Conservation (phyloP, 2,797 vertebrate species). For the Aldrovandia affinis region DNA sequence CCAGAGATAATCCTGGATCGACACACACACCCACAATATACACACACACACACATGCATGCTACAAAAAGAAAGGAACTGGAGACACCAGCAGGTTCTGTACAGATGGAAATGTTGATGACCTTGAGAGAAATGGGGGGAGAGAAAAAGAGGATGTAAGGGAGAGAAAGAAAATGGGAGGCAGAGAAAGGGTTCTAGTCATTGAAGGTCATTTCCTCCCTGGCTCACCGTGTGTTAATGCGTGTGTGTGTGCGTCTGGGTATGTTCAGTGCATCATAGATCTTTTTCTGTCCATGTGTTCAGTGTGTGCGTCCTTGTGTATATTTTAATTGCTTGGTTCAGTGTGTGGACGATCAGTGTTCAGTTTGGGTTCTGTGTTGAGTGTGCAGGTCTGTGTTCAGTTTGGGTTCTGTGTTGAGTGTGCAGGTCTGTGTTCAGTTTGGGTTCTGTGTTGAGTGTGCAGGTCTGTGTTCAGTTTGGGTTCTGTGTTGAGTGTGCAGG, state of each 20-base stretch:
- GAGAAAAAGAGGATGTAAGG: background rate
- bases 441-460: background rate
- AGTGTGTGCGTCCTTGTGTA: background rate
- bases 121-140: background rate
- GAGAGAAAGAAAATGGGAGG: background rate
- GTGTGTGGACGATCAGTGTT: no score
- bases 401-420: background rate
- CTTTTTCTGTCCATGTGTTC: slow-evolving; percentile 3
- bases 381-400: no score
- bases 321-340: background rate
- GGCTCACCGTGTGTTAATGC: background rate
- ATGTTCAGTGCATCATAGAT: background rate
- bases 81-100: background rate
- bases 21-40: slow-evolving; percentile 8
- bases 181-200: background rate
- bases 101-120: background rate
- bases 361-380: no score
- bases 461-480: background rate
- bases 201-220: background rate
- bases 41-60: background rate
- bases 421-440: background rate
- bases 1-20: background rate
- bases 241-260: no score
- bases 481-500: background rate
- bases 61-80: background rate